These are phyloP conservation scores for Proisotoma minuta DNA, from an alignment of 2,888 invertebrate genomes.

Conservation along the genomic window DNA sequence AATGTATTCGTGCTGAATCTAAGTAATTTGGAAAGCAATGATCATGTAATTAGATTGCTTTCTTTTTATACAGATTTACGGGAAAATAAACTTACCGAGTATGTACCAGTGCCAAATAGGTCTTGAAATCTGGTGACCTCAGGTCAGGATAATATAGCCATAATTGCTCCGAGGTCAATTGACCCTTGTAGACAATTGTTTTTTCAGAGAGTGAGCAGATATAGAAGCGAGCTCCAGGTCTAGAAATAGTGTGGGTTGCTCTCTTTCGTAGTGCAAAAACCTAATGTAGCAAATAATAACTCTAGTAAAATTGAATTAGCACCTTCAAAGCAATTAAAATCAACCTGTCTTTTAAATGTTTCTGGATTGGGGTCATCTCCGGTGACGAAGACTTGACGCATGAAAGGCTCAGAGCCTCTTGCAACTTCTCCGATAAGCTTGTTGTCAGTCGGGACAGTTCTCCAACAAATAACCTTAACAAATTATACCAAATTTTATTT, in stretches of 20 bases:
- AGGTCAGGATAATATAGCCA: constrained; percentile 71
- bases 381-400: constrained; percentile 87
- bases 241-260: constrained; percentile 80
- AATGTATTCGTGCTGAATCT: constrained; percentile 99
- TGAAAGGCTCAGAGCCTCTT: constrained; percentile 87
- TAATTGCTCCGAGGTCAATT: constrained; percentile 90
- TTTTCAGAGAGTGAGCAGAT: constrained; percentile 88
- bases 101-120: constrained; percentile 93
- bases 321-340: no score
- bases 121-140: constrained; percentile 65
- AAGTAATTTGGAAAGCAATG: neutral
- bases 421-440: constrained; percentile 86
- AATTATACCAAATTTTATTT: constrained; percentile 10
- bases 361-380: constrained; percentile 61
- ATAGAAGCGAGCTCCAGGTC: constrained; percentile 85
- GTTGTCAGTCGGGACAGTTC: constrained; percentile 84
- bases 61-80: neutral
- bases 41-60: neutral
- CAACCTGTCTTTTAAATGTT: constrained; percentile 60
- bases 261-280: constrained; percentile 90
- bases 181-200: constrained; percentile 95
- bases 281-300: constrained; percentile 53
- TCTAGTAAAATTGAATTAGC: no score
- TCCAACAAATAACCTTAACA: constrained; percentile 78
- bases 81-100: constrained; percentile 56